Evolutionary conservation across 2,113 vertebrate species (phyloP), one percentile per base, ranked within the genome.

Genomic region (Aphelocoma coerulescens): DNA sequence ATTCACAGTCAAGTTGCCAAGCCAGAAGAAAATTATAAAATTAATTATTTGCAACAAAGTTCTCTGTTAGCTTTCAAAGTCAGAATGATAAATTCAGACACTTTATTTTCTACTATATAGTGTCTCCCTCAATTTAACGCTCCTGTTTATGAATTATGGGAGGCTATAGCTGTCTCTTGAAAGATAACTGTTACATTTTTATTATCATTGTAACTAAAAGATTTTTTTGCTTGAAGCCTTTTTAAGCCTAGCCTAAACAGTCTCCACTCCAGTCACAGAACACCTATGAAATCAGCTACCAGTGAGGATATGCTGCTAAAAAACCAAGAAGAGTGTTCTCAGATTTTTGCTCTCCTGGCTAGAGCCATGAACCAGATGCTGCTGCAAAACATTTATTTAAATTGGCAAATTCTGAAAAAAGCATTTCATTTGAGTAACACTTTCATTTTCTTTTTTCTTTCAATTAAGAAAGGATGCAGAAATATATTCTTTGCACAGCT

Each of bases 21-120:
- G 46, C 85, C 11, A 85, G 85, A 86, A 87, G 32, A 96, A 85
- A 91, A 78, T 65, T 39, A 89, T 81, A 79, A 92, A 94, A 96
- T 61, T 81, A 90, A 88, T 91, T 95, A 86, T 86, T 92, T 81
- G 48, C 62, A 93, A 80, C 52, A 55, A 91, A 75, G 61, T 65
- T 54, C 41, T 63, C 85, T 55, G 44, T 59, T 86, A 78, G 57
- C 43, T 93, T 59, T 92, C 83, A 74, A 79, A 75, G 90, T 88
- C 79, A 95, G 52, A 95, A 91, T 63, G 48, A 81, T 32, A 84
- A 75, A 95, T 86, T 84, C 41, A 91, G 52, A 81, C 52, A 54
- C 52, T 91, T 84, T 91, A 84, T 84, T 95, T 96, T 81, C 82
- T 74, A 15, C 26, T 61, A 27, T 51, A 7, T 46, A 54, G 49